Evolutionary conservation across 2,888 invertebrate genomes (phyloP).

Genomic region (Trissolcus japonicus): DNA sequence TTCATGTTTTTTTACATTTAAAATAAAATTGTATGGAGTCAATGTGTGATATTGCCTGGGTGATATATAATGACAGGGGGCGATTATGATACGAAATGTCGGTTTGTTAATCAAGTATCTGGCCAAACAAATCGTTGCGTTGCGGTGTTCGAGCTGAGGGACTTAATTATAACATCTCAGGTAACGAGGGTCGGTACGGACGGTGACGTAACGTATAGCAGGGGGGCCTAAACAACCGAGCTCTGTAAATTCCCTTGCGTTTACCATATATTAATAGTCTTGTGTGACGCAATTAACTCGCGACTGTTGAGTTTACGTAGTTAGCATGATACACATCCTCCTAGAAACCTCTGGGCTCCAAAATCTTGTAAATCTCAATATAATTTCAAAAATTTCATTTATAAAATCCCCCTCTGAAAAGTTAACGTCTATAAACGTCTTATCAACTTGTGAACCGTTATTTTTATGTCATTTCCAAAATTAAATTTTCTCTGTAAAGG

Average conservation of each 20-base stretch:
- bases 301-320: conserved; percentile 65
- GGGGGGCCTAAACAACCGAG: conserved; percentile 63
- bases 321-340: conserved; percentile 9
- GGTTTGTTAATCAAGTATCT: conserved; percentile 19
- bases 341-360: background rate
- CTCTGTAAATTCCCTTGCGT: conserved; percentile 61
- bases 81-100: conserved; percentile 1
- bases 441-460: too few relatives aligned
- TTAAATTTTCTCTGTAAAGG: too few relatives aligned
- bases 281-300: conserved; percentile 69
- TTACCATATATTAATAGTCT: conserved; percentile 67
- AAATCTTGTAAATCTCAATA: background rate
- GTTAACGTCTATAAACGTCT: too few relatives aligned
- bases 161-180: conserved; percentile 68
- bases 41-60: too few relatives aligned
- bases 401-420: too few relatives aligned
- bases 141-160: conserved; percentile 43
- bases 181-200: conserved; percentile 63
- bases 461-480: too few relatives aligned
- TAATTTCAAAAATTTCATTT: background rate
- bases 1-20: too few relatives aligned
- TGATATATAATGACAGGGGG: too few relatives aligned
- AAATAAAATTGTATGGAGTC: too few relatives aligned
- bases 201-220: conserved; percentile 65
- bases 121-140: conserved; percentile 43